Evolutionary conservation across 1,140 invertebrate species (phyloP), one percentile per base, ranked within the genome.

Genomic region (Atopsyche davidsoni): DNA sequence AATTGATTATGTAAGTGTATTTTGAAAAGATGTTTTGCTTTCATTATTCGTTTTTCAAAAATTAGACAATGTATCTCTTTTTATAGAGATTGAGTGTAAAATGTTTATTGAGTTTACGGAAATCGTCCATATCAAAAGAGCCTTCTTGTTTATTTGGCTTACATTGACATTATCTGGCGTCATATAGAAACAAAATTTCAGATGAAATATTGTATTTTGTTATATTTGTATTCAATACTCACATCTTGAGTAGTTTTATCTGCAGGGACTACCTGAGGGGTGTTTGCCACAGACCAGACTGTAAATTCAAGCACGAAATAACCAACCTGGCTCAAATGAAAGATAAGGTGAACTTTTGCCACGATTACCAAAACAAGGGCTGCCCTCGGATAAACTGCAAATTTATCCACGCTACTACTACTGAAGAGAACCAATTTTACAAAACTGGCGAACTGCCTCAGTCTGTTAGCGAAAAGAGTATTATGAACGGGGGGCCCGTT

Each of bases 331-430:
- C 16, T 34, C n/a, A n/a, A n/a, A n/a, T n/a, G n/a, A n/a, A n/a
- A n/a, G n/a, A n/a, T 19, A 3, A 39, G 17, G n/a, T 31, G 11
- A 28, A 45, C 10, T 46, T 46, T 17, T 46, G 46, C 17, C 46
- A 38, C 22, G 35, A 48, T 32, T 39, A 39, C 46, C 46, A 48
- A 28, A 38, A 48, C 35, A 39, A 34, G 14, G 17, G 10, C 6
- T 39, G 34, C 35, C 21, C 10, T 2, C 4, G 34, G 13, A 13
- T 14, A 9, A 14, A 39, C 16, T 39, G 35, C 18, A 24, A 22
- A 9, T 39, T 34, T 14, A 2, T 25, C 21, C 46, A 48, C 18
- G 10, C 21, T 19, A 34, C 25, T 6, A 14, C 19, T n/a, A n/a
- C 9, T 7, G 45, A 46, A 19, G 31, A 46, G 34, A 18, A n/a